phyloP scores from a whole-genome alignment of 37 sponge, comb jelly and placozoan genomes.

The Halisarca cf. caerulea region DNA sequence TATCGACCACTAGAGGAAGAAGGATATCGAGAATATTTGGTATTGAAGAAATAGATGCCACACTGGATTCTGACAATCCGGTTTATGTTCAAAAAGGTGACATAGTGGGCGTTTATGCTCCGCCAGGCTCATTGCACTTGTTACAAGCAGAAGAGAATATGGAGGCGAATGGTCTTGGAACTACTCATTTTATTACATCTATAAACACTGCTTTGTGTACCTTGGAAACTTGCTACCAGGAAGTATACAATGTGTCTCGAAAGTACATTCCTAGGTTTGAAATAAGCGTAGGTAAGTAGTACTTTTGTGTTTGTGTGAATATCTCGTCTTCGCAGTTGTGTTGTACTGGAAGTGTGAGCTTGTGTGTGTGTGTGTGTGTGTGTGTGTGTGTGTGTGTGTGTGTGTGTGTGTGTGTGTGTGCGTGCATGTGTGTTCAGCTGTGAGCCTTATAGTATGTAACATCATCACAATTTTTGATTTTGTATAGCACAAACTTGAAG shows the following conservation, averaged over 20 bases:
- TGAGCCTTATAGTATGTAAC: no score
- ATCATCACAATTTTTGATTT: no score
- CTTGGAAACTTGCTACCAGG: neutral
- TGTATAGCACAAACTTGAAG: no score
- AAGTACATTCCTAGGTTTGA: neutral
- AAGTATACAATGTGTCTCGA: neutral
- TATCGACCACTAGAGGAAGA: neutral
- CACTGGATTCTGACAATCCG: neutral
- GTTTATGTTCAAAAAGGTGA: conserved; percentile 11
- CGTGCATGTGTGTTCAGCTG: no score
- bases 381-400: neutral
- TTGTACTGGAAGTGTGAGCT: neutral
- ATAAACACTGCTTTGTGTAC: neutral
- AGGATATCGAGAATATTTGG: neutral
- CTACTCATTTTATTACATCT: neutral
- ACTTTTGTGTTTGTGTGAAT: neutral
- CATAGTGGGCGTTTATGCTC: conserved; percentile 1
- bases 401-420: neutral
- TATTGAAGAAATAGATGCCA: neutral
- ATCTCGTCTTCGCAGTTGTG: no score
- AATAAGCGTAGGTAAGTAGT: neutral
- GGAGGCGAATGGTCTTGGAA: neutral
- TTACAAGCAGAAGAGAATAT: neutral
- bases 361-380: neutral
- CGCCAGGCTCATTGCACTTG: neutral